These are phyloP conservation scores for Pampusana beccarii DNA, from an alignment of 2,113 vertebrate species.

Conservation along the genomic window DNA sequence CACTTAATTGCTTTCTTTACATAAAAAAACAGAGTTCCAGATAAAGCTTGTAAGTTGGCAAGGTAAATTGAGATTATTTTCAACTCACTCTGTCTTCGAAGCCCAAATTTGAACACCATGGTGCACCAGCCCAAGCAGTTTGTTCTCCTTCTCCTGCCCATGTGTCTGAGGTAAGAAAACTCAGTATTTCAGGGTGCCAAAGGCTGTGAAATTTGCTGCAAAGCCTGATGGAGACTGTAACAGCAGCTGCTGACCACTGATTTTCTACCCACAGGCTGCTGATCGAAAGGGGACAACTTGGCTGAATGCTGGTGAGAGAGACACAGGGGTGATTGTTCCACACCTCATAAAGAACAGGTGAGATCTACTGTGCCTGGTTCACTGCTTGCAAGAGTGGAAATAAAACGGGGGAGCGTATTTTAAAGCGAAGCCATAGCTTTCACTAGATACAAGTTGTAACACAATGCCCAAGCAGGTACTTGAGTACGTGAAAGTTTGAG, in stretches of 20 bases:
- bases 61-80: not conserved
- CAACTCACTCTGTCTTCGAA: not conserved
- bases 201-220: not conserved
- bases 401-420: not conserved
- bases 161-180: not conserved
- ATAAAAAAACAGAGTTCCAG: not conserved
- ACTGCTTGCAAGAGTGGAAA: not conserved
- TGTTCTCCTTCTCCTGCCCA: not conserved
- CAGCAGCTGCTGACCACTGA: not conserved
- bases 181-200: not conserved
- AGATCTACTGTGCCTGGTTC: fast-evolving
- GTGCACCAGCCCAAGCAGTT: not conserved
- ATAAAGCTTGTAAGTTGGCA: not conserved
- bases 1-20: not conserved
- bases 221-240: not conserved
- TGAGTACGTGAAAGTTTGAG: not conserved
- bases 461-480: not conserved
- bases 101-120: not conserved
- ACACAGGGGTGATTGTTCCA: not conserved
- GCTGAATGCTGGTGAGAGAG: fast-evolving
- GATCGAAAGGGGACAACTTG: not conserved
- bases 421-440: not conserved
- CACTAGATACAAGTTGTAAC: not conserved
- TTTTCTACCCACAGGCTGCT: not conserved
- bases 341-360: not conserved